Evolutionary conservation across 64 coral and sea anemone species (phyloP), one percentile per base, ranked within the genome.

Genomic region (Dendrophyllia cribrosa): DNA sequence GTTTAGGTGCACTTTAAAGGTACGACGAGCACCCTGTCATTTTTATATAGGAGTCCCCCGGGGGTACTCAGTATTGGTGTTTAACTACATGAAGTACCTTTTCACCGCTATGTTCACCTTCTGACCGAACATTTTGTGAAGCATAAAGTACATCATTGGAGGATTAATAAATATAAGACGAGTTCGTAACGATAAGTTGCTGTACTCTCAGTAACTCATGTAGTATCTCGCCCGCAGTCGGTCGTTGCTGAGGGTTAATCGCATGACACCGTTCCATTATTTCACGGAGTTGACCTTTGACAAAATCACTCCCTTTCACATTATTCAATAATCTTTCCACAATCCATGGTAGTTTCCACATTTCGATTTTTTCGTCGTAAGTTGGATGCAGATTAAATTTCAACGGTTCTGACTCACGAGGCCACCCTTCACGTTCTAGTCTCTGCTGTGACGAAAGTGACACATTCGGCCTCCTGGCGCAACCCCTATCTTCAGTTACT

Each of bases 361-460:
- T 79, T 7, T 79, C 76, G 0, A 60, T 59, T 60, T 79, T 79
- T 79, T 79, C 76, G 24, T 79, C 76, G 22, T 59, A 62, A 45
- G 17, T 43, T 45, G 46, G 46, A 14, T 13, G 16, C 10, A 75
- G 17, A 49, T 75, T 43, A 50, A 75, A 75, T 20, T 43, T 17
- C 14, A 75, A 20, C 13, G 72, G 44, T 75, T 50, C 72, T 5
- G 14, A 7, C 34, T 4, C 6, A 11, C 0, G 1, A 34, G 34
- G 34, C 34, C 34, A 34, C 34, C 34, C 48, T 6, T 13, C 2
- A 43, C 14, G 17, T 49, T 17, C 72, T 34, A 34, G 0, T 50
- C 48, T 43, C 3, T 5, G 14, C 7, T 50, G 13, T 3, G 6
- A 13, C 70, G 25, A n/a, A 51, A 50, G 14, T 50, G 72, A 75